Conservation (phyloP, 2,113 vertebrate genomes). For the Leucosticte australis region DNA sequence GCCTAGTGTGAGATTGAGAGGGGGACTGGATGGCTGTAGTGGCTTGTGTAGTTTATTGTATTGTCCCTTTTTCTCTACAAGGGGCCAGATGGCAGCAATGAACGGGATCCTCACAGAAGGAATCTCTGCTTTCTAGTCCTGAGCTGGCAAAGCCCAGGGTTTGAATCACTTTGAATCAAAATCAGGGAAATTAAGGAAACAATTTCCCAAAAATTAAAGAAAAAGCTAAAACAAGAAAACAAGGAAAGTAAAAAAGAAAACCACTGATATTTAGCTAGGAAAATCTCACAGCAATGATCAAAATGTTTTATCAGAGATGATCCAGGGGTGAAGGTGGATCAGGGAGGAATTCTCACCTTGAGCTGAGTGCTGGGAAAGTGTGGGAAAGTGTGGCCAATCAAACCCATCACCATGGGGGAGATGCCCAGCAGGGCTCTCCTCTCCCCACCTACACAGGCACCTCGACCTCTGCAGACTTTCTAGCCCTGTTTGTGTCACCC, state of each 20-base stretch:
- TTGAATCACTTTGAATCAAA: background rate
- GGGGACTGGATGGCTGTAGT: background rate
- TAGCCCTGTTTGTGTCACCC: background rate
- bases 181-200: background rate
- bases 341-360: background rate
- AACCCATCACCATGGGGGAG: fast-evolving
- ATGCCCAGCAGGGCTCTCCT: background rate
- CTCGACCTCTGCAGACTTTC: background rate
- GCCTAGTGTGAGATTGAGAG: background rate
- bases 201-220: background rate
- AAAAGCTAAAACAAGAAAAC: background rate
- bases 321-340: background rate
- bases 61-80: background rate
- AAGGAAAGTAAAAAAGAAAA: background rate
- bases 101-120: background rate
- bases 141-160: background rate
- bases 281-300: background rate
- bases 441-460: background rate
- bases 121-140: background rate
- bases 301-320: background rate
- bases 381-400: fast-evolving
- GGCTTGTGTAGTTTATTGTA: background rate
- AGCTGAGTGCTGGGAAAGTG: background rate
- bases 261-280: background rate
- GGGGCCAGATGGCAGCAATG: background rate